A percentile compares a stretch with the other conserved stretches of the same genome.
phyloP scores from a whole-genome alignment of 2,113 vertebrate species.

The Scomber colias region DNA sequence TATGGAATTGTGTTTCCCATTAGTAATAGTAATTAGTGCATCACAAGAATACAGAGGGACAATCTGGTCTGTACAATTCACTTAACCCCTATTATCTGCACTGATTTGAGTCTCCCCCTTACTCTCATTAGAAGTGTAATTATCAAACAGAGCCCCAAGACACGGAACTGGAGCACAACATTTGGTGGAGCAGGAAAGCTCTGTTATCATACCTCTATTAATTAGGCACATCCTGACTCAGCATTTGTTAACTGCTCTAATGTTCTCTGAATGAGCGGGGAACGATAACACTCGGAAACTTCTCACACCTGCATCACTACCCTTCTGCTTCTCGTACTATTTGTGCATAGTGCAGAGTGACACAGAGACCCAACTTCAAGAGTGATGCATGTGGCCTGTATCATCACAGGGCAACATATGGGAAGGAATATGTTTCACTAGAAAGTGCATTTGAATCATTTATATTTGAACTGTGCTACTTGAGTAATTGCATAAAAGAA shows the following conservation, averaged over 20 bases:
- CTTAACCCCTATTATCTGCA: constrained; percentile 63
- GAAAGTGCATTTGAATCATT: too few relatives aligned
- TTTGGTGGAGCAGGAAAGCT: constrained; percentile 36
- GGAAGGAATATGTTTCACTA: too few relatives aligned
- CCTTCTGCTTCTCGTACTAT: constrained; percentile 26
- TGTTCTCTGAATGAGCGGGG: constrained; percentile 8
- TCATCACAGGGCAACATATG: constrained; percentile 42
- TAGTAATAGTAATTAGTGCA: constrained; percentile 44
- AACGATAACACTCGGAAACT: neutral
- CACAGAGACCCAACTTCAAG: constrained; percentile 60
- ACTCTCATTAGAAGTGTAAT: constrained; percentile 71
- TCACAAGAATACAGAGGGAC: constrained; percentile 47
- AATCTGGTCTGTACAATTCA: constrained; percentile 60
- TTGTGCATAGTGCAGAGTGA: constrained; percentile 43
- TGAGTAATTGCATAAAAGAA: too few relatives aligned
- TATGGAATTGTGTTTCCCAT: constrained; percentile 13
- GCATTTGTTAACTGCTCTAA: constrained; percentile 23
- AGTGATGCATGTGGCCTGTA: constrained; percentile 38
- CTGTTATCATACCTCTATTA: constrained; percentile 55
- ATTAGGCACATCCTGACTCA: constrained; percentile 58
- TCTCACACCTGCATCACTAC: constrained; percentile 16
- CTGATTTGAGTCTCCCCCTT: constrained; percentile 43
- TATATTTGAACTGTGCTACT: too few relatives aligned
- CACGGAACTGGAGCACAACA: constrained; percentile 44
- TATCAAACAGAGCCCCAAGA: constrained; percentile 68